A percentile compares a stretch with the other conserved stretches of the same genome.
Evolutionary conservation across 2,113 vertebrate species (phyloP).

Genomic region (Labeo rohita): DNA sequence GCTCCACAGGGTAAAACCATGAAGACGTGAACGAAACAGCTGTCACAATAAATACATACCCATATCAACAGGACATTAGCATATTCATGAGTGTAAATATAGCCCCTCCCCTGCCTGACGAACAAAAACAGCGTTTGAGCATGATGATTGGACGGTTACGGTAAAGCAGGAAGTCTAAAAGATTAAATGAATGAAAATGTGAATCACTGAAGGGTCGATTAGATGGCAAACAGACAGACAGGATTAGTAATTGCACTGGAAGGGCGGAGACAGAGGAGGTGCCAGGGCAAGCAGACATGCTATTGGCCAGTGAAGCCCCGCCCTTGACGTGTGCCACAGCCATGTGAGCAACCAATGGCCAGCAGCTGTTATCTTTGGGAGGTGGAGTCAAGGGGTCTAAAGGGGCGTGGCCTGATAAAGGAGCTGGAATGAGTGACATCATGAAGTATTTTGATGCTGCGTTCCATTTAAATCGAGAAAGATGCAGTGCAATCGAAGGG

Average conservation of each 20-base stretch:
- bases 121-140: background rate
- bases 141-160: conserved; percentile 21
- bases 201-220: background rate
- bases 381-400: conserved; percentile 1
- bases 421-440: background rate
- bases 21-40: conserved; percentile 12
- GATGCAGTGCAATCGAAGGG: background rate
- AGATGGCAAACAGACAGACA: background rate
- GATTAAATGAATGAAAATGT: conserved; percentile 7
- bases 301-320: conserved; percentile 59
- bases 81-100: conserved; percentile 5
- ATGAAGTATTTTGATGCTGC: background rate
- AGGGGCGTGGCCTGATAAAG: conserved; percentile 26
- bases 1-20: conserved; percentile 38
- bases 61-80: conserved; percentile 12
- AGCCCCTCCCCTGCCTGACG: background rate
- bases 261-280: conserved; percentile 63
- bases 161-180: background rate
- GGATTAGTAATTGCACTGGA: conserved; percentile 34
- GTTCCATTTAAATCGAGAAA: background rate
- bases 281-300: conserved; percentile 78
- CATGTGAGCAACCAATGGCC: conserved; percentile 51
- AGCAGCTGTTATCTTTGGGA: conserved; percentile 40
- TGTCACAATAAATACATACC: conserved; percentile 40
- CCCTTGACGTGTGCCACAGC: conserved; percentile 50